Evolutionary conservation across 2,888 invertebrate species (phyloP).

Genomic region (Rhogogaster chlorosoma): DNA sequence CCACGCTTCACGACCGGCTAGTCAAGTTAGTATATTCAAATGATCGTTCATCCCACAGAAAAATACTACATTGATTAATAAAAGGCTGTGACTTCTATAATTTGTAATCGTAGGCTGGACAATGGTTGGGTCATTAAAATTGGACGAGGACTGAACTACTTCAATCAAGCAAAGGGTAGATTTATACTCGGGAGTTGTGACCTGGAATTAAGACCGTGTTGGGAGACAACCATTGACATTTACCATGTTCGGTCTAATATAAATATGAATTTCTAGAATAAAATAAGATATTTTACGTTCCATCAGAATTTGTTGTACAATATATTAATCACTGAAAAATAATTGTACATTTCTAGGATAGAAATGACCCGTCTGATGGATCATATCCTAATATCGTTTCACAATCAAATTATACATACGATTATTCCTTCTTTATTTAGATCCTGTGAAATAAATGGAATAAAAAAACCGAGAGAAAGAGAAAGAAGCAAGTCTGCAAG

Average conservation of each 20-base stretch:
- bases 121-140: slow-evolving; percentile 97
- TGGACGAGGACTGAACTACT: slow-evolving; percentile 94
- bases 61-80: neutral
- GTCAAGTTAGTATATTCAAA: slow-evolving; percentile 84
- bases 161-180: slow-evolving; percentile 87
- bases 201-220: slow-evolving; percentile 88
- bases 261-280: slow-evolving; percentile 69
- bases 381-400: no score
- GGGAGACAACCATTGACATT: slow-evolving; percentile 92
- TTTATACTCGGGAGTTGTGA: slow-evolving; percentile 89
- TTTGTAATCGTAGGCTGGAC: slow-evolving; percentile 83
- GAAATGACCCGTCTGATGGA: no score
- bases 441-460: no score
- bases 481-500: no score
- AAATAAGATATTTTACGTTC: neutral
- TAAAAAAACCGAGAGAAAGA: no score
- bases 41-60: neutral
- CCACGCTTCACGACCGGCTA: slow-evolving; percentile 92
- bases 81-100: slow-evolving; percentile 34
- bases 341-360: no score
- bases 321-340: neutral
- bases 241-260: slow-evolving; percentile 83
- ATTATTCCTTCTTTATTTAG: no score
- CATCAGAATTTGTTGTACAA: neutral
- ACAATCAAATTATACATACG: no score